Evolutionary conservation across 1,140 invertebrate species (phyloP).

Genomic region (Drosophila melanica): DNA sequence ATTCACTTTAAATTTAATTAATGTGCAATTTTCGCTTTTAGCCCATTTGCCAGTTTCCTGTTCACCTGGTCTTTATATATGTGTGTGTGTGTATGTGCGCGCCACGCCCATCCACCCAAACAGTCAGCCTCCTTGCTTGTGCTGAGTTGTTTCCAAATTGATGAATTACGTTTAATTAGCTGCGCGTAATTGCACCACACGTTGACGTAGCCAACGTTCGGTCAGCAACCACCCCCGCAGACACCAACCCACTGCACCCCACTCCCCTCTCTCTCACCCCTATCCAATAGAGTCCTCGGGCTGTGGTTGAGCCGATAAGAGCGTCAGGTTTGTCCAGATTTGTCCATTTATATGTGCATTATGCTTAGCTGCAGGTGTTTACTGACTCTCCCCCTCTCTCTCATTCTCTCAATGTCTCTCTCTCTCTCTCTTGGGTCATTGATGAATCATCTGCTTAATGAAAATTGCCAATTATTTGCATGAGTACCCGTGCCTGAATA

Average conservation of each 20-base stretch:
- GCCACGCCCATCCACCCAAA: background rate
- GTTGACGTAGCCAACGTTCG: constrained; percentile 24
- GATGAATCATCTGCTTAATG: constrained; percentile 36
- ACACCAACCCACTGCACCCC: background rate
- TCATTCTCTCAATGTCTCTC: no score
- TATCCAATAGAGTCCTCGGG: background rate
- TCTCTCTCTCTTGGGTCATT: background rate
- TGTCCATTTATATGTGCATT: constrained; percentile 23
- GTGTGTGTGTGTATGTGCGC: no score
- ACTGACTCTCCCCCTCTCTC: background rate
- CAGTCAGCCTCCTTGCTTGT: background rate
- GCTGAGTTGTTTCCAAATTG: constrained; percentile 39
- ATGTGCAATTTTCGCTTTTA: constrained; percentile 72
- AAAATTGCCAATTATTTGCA: constrained; percentile 37
- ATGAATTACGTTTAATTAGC: constrained; percentile 72
- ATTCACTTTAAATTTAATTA: constrained; percentile 74
- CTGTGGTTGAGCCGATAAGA: constrained; percentile 32
- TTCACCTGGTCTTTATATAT: background rate
- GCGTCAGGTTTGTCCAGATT: constrained; percentile 5
- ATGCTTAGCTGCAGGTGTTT: constrained; percentile 12
- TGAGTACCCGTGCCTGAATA: constrained; percentile 16
- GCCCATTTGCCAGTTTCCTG: constrained; percentile 60
- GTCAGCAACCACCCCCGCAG: constrained; percentile 1
- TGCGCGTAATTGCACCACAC: constrained; percentile 47
- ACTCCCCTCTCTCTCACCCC: no score